Percentiles rank a stretch among this genome's conserved stretches.
phyloP scores from a whole-genome alignment of 2,797 vertebrate genomes.

The Acrossocheilus wenchowensis region DNA sequence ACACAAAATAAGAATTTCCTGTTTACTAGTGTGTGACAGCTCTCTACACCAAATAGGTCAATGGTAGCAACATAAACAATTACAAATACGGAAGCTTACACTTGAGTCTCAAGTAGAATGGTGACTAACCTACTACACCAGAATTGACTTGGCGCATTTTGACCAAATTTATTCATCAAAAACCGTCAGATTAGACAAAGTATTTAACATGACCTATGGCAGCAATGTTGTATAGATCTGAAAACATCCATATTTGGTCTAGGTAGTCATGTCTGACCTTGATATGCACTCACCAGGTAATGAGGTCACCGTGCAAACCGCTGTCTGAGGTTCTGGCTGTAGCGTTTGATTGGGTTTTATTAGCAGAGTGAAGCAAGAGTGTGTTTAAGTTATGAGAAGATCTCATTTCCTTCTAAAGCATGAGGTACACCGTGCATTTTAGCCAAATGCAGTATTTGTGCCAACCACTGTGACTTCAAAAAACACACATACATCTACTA shows the following conservation, averaged over 20 bases:
- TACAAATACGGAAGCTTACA: neutral
- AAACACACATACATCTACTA: neutral
- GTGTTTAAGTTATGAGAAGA: slow-evolving; percentile 51
- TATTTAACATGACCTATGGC: neutral
- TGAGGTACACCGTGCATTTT: slow-evolving; percentile 15
- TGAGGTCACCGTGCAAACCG: neutral
- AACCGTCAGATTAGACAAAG: neutral
- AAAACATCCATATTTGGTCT: neutral
- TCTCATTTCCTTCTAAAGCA: slow-evolving; percentile 56
- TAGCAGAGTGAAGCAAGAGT: slow-evolving; percentile 45
- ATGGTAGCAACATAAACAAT: neutral
- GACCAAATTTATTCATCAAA: neutral
- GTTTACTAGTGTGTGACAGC: neutral
- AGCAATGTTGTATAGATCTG: neutral
- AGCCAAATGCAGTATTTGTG: slow-evolving; percentile 39
- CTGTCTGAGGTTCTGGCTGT: slow-evolving; percentile 10
- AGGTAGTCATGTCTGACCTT: neutral
- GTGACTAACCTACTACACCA: neutral
- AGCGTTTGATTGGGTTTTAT: slow-evolving; percentile 53
- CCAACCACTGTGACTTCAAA: slow-evolving; percentile 45
- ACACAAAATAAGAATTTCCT: neutral
- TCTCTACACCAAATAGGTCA: neutral
- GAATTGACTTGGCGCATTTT: neutral
- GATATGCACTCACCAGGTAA: neutral
- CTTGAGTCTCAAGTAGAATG: neutral